Evolutionary conservation across 1,140 invertebrate genomes (phyloP).

Genomic region (Zaprionus ghesquierei): DNA sequence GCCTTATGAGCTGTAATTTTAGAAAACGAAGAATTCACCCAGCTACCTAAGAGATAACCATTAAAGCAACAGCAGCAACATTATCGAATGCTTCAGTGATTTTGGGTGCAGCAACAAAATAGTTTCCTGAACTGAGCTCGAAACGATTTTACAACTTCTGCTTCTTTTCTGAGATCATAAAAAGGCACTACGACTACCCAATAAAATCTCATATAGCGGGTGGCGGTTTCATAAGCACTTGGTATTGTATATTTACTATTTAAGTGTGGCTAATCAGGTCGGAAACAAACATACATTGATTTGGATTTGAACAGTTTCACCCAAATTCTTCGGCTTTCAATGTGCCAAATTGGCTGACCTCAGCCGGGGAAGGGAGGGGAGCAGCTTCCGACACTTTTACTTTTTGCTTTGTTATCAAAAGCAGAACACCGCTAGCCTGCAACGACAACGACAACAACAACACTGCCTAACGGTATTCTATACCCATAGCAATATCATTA

Average conservation of each 20-base stretch:
- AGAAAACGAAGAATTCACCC: slow-evolving; percentile 14
- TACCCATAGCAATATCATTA: slow-evolving; percentile 1
- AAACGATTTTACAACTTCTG: slow-evolving; percentile 28
- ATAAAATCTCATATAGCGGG: not conserved
- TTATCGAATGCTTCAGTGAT: slow-evolving; percentile 51
- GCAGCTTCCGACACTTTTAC: slow-evolving; percentile 33
- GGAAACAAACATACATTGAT: not conserved
- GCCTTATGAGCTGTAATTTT: not conserved
- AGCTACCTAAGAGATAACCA: not conserved
- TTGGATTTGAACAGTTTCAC: not conserved
- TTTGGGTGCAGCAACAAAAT: slow-evolving; percentile 55
- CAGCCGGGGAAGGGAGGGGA: not conserved
- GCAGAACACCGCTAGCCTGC: slow-evolving; percentile 37
- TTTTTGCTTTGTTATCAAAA: slow-evolving; percentile 48
- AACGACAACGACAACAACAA: not conserved
- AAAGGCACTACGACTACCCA: not conserved
- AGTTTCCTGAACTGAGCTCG: slow-evolving; percentile 26
- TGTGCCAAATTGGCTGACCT: not conserved
- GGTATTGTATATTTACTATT: not conserved
- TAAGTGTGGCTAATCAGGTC: not conserved
- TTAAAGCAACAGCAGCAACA: slow-evolving; percentile 22
- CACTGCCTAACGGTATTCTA: slow-evolving; percentile 23
- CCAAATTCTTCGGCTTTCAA: not conserved
- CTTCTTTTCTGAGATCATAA: slow-evolving; percentile 25
- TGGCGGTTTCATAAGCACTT: not conserved